Base-by-base conservation (phyloP, 2,797 vertebrate species). In the Spheniscus humboldti region DNA sequence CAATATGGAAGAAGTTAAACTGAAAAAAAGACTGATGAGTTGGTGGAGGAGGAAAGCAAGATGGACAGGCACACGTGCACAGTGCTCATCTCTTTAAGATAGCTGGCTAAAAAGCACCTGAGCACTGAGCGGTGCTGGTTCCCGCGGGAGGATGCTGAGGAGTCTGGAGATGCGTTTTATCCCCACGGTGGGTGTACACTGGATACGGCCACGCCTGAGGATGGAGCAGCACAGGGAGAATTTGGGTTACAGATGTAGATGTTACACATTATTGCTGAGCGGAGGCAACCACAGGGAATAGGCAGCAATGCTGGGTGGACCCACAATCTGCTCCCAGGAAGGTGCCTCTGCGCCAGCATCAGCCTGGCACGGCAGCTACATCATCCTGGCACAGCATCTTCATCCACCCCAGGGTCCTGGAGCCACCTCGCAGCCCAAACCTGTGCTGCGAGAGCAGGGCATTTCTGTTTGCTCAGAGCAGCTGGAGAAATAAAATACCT, bases 131-230 rank as follows among this genome's bases (percentile, higher is more conserved):
- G 4, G 41, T 10, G 55, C 33, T 3, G 1, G 19, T 48, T 48
- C 56, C 56, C 9, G 2, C 3, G 2, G 56, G 43, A 31, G 27
- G 56, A 19, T 75, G n/a, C n/a, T 6, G 20, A 24, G 27, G 56
- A 23, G 18, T 11, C 27, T 31, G n/a, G 56, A 35, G 73, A n/a
- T 0, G 1, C 1, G 1, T 28, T 45, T 45, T 57, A 22, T n/a
- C 53, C 72, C 41, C 31, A 2, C 18, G 55, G 43, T 25, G 11
- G 33, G 19, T 41, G 33, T 30, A 30, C 8, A 0, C n/a, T 28
- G 53, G 45, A 11, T 62, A 31, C 2, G 13, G 43, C 41, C 35
- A 4, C 1, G 6, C 59, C 47, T 52, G 74, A 23, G 59, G 47
- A 41, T 33, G 47, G 45, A 62, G 57, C 57, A 39, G 57, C 74